Conservation (phyloP, 1,140 invertebrate genomes). For the Streblospio benedicti region DNA sequence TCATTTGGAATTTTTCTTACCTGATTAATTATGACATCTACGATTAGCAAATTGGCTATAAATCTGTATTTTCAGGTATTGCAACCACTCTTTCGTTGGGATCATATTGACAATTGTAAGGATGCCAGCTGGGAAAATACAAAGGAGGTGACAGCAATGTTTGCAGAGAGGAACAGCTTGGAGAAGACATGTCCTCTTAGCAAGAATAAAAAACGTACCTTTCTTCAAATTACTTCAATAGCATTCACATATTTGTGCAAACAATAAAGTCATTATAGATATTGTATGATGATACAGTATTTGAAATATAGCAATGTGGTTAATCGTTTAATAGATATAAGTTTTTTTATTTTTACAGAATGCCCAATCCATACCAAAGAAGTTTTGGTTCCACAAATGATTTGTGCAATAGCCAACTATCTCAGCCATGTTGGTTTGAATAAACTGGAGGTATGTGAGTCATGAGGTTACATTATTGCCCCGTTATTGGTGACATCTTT, state of each 20-base stretch:
- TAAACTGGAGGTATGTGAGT: not conserved
- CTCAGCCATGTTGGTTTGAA: not conserved
- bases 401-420: slow-evolving; percentile 1
- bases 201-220: not conserved
- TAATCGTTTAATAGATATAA: not conserved
- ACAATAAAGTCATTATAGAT: not conserved
- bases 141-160: slow-evolving; percentile 1
- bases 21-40: no score
- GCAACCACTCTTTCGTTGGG: not conserved
- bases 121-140: not conserved
- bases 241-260: not conserved
- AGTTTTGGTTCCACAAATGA: slow-evolving; percentile 1
- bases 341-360: not conserved
- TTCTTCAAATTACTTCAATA: not conserved
- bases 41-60: no score
- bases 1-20: no score
- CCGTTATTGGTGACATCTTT: not conserved
- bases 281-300: not conserved
- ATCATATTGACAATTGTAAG: not conserved
- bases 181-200: slow-evolving; percentile 1
- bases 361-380: not conserved
- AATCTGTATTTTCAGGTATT: no score
- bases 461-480: no score
- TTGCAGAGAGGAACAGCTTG: not conserved
- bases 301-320: not conserved